These are phyloP conservation scores for Cecidostiba fungosa DNA, from an alignment of 2,888 invertebrate species.

Conservation along the genomic window DNA sequence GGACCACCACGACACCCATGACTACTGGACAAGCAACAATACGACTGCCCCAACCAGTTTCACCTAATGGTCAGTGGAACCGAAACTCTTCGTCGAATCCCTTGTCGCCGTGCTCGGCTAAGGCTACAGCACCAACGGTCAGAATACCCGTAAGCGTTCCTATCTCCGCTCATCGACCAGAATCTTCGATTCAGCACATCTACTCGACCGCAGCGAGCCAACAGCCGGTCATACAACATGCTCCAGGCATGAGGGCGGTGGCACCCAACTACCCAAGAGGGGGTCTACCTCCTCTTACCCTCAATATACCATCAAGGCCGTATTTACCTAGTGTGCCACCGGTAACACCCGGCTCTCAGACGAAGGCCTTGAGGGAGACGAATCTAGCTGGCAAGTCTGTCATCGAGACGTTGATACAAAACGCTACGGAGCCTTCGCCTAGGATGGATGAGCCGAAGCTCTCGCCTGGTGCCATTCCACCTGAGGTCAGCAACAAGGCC, in stretches of 20 bases:
- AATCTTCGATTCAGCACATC: conserved; percentile 73
- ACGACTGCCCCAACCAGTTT: conserved; percentile 71
- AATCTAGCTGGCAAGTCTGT: conserved; percentile 72
- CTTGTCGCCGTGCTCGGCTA: conserved; percentile 68
- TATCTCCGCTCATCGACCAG: conserved; percentile 75
- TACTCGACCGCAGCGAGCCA: conserved; percentile 77
- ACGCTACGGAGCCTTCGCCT: conserved; percentile 73
- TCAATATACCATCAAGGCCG: conserved; percentile 77
- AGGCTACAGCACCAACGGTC: conserved; percentile 70
- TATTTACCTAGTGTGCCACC: conserved; percentile 73
- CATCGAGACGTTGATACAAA: conserved; percentile 76
- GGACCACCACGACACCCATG: conserved; percentile 71
- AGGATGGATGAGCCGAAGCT: conserved; percentile 76
- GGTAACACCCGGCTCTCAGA: conserved; percentile 72
- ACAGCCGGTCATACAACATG: conserved; percentile 78
- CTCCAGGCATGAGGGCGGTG: conserved; percentile 77
- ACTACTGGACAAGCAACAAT: conserved; percentile 70
- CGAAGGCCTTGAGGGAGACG: conserved; percentile 72
- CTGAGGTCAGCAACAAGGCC: conserved; percentile 76
- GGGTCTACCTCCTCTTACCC: conserved; percentile 76
- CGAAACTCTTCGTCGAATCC: conserved; percentile 70
- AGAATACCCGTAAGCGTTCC: conserved; percentile 77
- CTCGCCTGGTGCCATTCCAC: conserved; percentile 76
- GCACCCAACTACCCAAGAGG: conserved; percentile 76
- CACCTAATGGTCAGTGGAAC: conserved; percentile 78